Conservation (phyloP, 2,113 vertebrate genomes). For the Ammospiza nelsoni region DNA sequence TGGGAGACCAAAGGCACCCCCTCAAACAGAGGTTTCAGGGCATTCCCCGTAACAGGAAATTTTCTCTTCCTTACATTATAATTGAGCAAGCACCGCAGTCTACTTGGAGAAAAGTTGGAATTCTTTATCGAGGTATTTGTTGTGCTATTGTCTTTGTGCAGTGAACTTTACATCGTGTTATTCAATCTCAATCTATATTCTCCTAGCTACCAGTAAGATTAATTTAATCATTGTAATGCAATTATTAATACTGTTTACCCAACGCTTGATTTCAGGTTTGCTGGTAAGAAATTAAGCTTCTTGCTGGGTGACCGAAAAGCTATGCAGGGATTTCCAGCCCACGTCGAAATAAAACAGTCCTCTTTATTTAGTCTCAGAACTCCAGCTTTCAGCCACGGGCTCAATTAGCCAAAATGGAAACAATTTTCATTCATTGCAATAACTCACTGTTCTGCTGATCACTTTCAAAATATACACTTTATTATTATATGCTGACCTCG, state of each 20-base stretch:
- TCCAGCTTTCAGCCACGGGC: conserved; percentile 78
- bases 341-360: conserved; percentile 77
- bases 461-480: conserved; percentile 87
- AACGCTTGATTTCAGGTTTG: conserved; percentile 84
- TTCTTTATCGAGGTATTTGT: conserved; percentile 76
- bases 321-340: conserved; percentile 71
- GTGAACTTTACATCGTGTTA: conserved; percentile 79
- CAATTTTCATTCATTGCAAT: conserved; percentile 90
- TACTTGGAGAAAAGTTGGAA: conserved; percentile 76
- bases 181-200: conserved; percentile 76
- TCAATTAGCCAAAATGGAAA: conserved; percentile 95
- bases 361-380: conserved; percentile 79
- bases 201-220: conserved; percentile 83
- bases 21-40: neutral
- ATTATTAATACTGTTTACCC: conserved; percentile 88
- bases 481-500: conserved; percentile 85
- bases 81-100: conserved; percentile 58
- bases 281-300: conserved; percentile 86
- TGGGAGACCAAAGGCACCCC: neutral
- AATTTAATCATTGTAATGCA: conserved; percentile 88
- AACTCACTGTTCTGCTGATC: conserved; percentile 87
- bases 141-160: conserved; percentile 85
- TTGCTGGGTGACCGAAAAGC: conserved; percentile 73
- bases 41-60: conserved; percentile 60
- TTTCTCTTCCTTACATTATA: conserved; percentile 65